Evolutionary conservation across 2,797 vertebrate genomes (phyloP).

Genomic region (Sebastes dallii): DNA sequence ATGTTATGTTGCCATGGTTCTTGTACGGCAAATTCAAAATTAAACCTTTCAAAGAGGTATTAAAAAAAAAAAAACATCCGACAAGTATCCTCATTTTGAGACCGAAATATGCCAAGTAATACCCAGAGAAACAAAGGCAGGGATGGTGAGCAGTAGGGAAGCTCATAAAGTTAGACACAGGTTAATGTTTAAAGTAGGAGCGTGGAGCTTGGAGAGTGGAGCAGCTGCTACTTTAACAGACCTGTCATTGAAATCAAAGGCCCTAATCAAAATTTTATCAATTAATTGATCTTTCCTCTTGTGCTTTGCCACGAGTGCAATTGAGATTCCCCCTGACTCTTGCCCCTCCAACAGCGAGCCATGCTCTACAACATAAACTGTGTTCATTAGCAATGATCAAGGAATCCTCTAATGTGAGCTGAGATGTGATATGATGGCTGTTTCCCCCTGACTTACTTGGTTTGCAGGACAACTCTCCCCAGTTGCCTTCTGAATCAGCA

Average conservation of each 20-base stretch:
- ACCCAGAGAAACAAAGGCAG: background rate
- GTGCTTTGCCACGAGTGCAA: slow-evolving; percentile 64
- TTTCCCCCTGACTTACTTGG: slow-evolving; percentile 56
- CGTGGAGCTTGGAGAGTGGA: slow-evolving; percentile 21
- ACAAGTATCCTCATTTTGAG: background rate
- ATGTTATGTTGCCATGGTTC: background rate
- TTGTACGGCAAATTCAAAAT: background rate
- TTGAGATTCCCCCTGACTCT: slow-evolving; percentile 57
- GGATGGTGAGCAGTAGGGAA: background rate
- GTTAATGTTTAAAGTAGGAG: slow-evolving; percentile 30
- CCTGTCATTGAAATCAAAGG: slow-evolving; percentile 77
- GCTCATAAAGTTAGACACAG: slow-evolving; percentile 22
- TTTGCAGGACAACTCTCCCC: slow-evolving; percentile 54
- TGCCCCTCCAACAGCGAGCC: slow-evolving; percentile 56
- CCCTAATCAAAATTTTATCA: slow-evolving; percentile 73
- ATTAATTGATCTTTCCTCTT: slow-evolving; percentile 76
- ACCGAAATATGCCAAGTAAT: background rate
- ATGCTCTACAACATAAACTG: slow-evolving; percentile 71
- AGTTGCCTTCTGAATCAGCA: slow-evolving; percentile 1
- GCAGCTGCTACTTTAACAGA: slow-evolving; percentile 65
- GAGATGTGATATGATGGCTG: slow-evolving; percentile 70
- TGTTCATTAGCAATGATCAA: slow-evolving; percentile 82
- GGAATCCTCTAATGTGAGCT: slow-evolving; percentile 64
- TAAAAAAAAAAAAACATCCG: background rate
- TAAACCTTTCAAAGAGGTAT: background rate